phyloP scores from a whole-genome alignment of 2,113 vertebrate genomes.

The Engystomops pustulosus region DNA sequence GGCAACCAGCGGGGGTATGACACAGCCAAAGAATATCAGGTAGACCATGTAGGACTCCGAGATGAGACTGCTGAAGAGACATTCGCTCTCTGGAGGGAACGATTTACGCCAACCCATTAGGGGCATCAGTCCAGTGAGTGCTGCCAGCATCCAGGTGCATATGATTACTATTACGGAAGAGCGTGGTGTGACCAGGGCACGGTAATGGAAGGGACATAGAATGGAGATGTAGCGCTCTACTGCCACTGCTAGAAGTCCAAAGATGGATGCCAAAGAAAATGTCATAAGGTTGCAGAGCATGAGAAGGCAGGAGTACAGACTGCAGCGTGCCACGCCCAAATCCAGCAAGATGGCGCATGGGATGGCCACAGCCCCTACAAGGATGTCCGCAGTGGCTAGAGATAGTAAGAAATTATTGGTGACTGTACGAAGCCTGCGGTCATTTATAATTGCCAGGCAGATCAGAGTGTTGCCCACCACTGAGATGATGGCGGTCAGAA shows the following conservation, averaged over 20 bases:
- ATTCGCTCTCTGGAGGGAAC: conserved; percentile 4
- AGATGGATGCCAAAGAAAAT: conserved; percentile 63
- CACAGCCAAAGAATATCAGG: conserved; percentile 62
- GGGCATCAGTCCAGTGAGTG: conserved; percentile 49
- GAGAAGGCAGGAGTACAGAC: conserved; percentile 47
- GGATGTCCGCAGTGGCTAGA: conserved; percentile 57
- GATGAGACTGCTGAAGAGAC: conserved; percentile 61
- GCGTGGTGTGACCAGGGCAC: conserved; percentile 30
- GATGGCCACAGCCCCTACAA: conserved; percentile 62
- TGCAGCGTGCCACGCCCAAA: conserved; percentile 37
- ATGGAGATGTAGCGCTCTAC: conserved; percentile 63
- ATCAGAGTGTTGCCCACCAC: conserved; percentile 60
- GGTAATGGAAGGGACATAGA: conserved; percentile 62
- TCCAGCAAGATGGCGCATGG: conserved; percentile 59
- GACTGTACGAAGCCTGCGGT: conserved; percentile 48
- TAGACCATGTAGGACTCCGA: conserved; percentile 63
- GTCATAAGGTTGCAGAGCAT: conserved; percentile 63
- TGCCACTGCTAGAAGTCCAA: conserved; percentile 60
- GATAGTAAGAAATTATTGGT: conserved; percentile 64
- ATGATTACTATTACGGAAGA: conserved; percentile 42
- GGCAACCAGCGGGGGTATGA: conserved; percentile 44
- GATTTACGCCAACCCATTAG: conserved; percentile 62
- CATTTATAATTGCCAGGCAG: conserved; percentile 51
- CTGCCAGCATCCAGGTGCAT: conserved; percentile 56
- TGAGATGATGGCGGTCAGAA: conserved; percentile 21